These are phyloP conservation scores for Pagetopsis macropterus DNA, from an alignment of 2,797 vertebrate species.

Conservation along the genomic window DNA sequence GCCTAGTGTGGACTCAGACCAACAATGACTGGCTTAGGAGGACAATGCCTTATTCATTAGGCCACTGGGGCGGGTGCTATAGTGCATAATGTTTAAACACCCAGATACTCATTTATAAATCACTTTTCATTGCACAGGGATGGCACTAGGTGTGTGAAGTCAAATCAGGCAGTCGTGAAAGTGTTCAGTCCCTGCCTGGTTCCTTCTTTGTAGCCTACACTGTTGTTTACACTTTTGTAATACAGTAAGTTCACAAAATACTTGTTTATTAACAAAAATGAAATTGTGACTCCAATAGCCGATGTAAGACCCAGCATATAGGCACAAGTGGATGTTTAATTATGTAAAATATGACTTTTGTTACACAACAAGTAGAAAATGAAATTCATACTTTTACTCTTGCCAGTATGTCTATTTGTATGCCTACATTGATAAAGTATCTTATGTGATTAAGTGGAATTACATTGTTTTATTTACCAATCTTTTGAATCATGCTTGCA, in stretches of 20 bases:
- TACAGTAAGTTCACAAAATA: neutral
- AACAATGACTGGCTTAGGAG: slow-evolving; percentile 78
- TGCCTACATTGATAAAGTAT: no score
- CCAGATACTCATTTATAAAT: neutral
- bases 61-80: slow-evolving; percentile 52
- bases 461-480: neutral
- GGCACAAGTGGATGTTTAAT: neutral
- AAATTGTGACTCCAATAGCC: neutral
- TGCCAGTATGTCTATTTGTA: neutral
- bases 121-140: neutral
- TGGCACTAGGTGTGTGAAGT: neutral
- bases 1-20: slow-evolving; percentile 73
- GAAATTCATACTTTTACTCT: slow-evolving; percentile 17
- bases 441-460: neutral
- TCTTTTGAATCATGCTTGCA: neutral
- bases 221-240: slow-evolving; percentile 14
- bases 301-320: neutral
- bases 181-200: neutral
- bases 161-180: neutral
- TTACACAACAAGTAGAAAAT: slow-evolving; percentile 15
- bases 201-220: neutral
- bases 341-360: slow-evolving; percentile 4
- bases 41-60: slow-evolving; percentile 82
- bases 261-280: neutral
- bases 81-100: no score